These are phyloP conservation scores for Periophthalmodon schlosseri DNA, from an alignment of 2,113 vertebrate species.

Conservation along the genomic window DNA sequence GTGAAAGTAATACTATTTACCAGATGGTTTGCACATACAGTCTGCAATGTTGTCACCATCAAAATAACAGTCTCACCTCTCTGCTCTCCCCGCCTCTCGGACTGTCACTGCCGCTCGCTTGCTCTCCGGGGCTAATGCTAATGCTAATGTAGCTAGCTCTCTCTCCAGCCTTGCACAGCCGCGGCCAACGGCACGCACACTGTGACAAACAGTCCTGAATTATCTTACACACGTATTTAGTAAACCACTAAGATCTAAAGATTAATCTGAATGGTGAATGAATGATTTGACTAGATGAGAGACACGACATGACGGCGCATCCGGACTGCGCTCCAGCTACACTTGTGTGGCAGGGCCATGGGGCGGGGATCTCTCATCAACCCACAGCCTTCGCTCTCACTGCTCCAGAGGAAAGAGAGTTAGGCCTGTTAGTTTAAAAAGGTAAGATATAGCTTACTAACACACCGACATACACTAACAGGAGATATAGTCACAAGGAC, in stretches of 20 bases:
- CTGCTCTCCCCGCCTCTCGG: conserved; percentile 59
- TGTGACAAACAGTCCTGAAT: conserved; percentile 4
- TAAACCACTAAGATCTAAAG: conserved; percentile 43
- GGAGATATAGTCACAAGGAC: neutral
- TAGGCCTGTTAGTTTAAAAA: neutral
- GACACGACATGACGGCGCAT: conserved; percentile 72
- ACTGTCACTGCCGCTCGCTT: conserved; percentile 55
- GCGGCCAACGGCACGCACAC: conserved; percentile 9
- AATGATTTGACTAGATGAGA: conserved; percentile 44
- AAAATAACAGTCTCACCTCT: conserved; percentile 68
- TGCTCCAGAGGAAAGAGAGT: neutral
- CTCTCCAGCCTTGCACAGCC: conserved; percentile 40
- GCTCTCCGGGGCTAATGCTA: conserved; percentile 58
- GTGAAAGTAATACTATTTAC: conserved; percentile 21
- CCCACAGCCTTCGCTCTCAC: too few relatives aligned
- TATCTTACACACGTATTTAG: conserved; percentile 15
- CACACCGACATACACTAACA: neutral
- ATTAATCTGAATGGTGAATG: conserved; percentile 54
- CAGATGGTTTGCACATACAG: conserved; percentile 33
- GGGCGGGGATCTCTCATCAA: too few relatives aligned
- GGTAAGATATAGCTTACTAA: neutral
- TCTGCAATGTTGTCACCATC: conserved; percentile 59
- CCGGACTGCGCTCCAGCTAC: conserved; percentile 58
- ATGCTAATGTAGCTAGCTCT: conserved; percentile 53
- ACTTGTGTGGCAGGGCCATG: conserved; percentile 28